These are phyloP conservation scores for Nannobrachium achirus DNA, from an alignment of 2,113 vertebrate species.

Conservation along the genomic window DNA sequence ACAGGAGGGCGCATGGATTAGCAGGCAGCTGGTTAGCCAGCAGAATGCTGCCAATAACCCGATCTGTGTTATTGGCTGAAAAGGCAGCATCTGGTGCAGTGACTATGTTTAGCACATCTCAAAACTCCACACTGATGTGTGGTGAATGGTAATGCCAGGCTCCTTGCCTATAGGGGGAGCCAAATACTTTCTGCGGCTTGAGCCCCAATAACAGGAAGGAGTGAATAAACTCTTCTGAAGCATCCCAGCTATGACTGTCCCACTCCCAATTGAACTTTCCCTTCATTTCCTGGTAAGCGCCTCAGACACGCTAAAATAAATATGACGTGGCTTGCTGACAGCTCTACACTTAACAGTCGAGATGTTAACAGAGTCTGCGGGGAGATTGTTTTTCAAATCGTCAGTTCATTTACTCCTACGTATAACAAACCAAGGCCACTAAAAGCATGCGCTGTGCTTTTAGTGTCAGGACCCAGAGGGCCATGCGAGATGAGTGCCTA, in stretches of 20 bases:
- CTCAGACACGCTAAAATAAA: background rate
- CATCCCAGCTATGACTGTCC: background rate
- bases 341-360: background rate
- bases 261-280: conserved; percentile 1
- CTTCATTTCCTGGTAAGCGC: background rate
- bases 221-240: background rate
- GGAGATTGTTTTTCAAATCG: conserved; percentile 26
- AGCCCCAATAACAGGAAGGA: background rate
- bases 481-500: conserved; percentile 74
- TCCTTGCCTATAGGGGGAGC: conserved; percentile 44
- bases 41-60: conserved; percentile 21
- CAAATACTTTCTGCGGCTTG: conserved; percentile 13
- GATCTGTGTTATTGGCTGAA: conserved; percentile 37
- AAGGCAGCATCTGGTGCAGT: conserved; percentile 41
- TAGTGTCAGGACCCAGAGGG: conserved; percentile 44
- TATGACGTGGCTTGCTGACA: background rate
- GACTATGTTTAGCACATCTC: conserved; percentile 15
- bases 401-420: conserved; percentile 1
- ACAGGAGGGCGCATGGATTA: conserved; percentile 26
- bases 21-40: conserved; percentile 40
- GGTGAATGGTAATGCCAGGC: conserved; percentile 22
- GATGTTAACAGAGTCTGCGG: conserved; percentile 6
- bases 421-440: conserved; percentile 9
- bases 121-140: conserved; percentile 18
- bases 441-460: conserved; percentile 4